Evolutionary conservation across 2,797 vertebrate genomes (phyloP), one percentile per base, ranked within the genome.

Genomic region (Melanotaenia maccullochi): DNA sequence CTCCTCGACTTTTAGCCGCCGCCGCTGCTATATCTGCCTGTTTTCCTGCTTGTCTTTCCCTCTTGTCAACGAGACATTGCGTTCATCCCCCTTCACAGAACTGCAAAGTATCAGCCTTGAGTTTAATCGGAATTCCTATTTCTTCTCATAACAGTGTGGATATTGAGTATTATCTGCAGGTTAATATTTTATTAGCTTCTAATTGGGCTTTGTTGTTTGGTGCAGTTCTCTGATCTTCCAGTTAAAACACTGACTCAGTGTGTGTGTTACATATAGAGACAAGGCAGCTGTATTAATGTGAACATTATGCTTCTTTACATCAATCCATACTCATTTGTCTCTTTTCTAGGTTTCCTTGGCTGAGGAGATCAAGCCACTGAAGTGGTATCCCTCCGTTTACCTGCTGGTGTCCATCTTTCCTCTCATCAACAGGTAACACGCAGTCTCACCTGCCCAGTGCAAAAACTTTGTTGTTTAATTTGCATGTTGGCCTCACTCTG

Each of bases 361-460:
- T 18, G 91, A 93, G 74, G 94, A 96, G 86, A 95, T 93, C 88
- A 94, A 85, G 40, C 90, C 93, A 7, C 83, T 94, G 71, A 95
- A 94, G 87, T 94, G 94, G 90, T 94, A 95, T 82, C 95, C 95
- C 22, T 95, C 93, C 1, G 95, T 96, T 38, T 96, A 95, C 94
- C 93, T 97, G 88, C 92, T 95, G 83, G 93, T 92, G 71, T 94
- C 93, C 68, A 89, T 93, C 85, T 96, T 96, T 71, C 94, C 85
- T 1, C 94, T 95, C 83, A 89, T 95, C 91, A 96, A 95, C 94
- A 96, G 95, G 94, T 96, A 84, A 81, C 71, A 49, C 71, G 55
- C 67, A 35, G 16, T 33, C 52, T 38, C 71, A 52, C 58, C 69
- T 75, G 44, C 35, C 47, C 36, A 1, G 36, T 70, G 35, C 54